Conservation (phyloP, 2,113 vertebrate species). For the Diglossa brunneiventris region DNA sequence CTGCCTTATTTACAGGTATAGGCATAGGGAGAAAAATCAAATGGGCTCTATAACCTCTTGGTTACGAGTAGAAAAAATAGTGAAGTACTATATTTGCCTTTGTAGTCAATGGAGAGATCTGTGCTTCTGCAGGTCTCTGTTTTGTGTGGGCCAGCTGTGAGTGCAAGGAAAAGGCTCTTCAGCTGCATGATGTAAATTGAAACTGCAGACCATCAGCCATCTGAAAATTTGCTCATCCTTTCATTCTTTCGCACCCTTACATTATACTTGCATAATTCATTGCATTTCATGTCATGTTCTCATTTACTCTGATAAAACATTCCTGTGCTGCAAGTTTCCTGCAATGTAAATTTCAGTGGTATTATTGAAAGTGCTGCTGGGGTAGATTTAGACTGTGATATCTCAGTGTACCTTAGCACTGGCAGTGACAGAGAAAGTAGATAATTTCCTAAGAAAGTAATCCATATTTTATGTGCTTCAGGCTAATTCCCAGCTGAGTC, state of each 20-base stretch:
- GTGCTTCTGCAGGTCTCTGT: background rate
- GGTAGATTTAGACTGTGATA: background rate
- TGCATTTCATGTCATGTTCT: background rate
- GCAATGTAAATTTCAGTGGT: background rate
- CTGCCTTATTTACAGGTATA: background rate
- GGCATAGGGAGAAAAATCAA: background rate
- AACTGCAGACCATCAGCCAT: background rate
- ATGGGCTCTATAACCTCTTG: background rate
- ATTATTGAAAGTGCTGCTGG: background rate
- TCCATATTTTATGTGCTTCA: background rate
- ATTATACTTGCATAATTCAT: background rate
- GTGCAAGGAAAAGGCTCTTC: background rate
- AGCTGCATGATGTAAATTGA: background rate
- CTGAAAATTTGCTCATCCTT: background rate
- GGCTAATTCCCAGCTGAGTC: background rate
- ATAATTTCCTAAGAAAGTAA: background rate
- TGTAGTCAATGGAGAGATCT: background rate
- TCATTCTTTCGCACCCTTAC: background rate
- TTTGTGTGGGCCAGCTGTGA: background rate
- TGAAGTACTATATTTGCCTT: background rate
- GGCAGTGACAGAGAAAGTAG: background rate
- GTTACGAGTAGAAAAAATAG: background rate
- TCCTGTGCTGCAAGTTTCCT: background rate
- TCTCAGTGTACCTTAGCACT: background rate
- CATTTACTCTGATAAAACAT: background rate